Base-by-base conservation (phyloP, 2,113 vertebrate species). In the Engystomops pustulosus region DNA sequence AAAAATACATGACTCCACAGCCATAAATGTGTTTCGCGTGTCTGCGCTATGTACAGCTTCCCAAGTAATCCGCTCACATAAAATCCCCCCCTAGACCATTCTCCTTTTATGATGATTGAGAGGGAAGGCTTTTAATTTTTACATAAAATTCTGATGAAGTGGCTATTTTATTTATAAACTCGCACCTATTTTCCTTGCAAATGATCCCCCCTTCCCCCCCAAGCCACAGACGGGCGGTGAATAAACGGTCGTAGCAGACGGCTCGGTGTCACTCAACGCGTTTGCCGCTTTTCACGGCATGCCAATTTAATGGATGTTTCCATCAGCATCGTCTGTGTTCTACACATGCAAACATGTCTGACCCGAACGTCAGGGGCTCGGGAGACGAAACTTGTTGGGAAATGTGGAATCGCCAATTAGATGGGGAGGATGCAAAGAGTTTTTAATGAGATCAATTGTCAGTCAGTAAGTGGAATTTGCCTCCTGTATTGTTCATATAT, bases 321-420 rank as follows among this genome's bases (percentile, higher is more conserved):
- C 80, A 44, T 72, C 47, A 72, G 67, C 44, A 38, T 34, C 12
- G n/a, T 36, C 32, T 47, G 34, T 81, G 67, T 81, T 81, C 67
- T 72, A 53, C 80, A 81, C 67, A 58, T 53, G 67, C 67, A 81
- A 81, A 81, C 80, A 81, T 81, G 75, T 41, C 75, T 78, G 80
- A 81, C 65, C 36, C 47, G 25, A 72, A 3, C 1, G 36, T 4
- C 55, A 32, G 67, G 80, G 67, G 80, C 49, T 55, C 47, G 2
- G 49, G 80, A 81, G 67, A 81, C 68, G 5, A 81, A 81, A 51
- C 27, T 70, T 49, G 45, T 55, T 81, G 55, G 34, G 80, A 81
- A 72, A 81, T 44, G 49, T 72, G 67, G 68, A 81, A 71, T 81
- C 44, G 20, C n/a, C 67, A 81, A 81, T 71, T 81, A 81, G 80